Base-by-base conservation (phyloP, 2,113 vertebrate genomes). In the Pseudorasbora parva region DNA sequence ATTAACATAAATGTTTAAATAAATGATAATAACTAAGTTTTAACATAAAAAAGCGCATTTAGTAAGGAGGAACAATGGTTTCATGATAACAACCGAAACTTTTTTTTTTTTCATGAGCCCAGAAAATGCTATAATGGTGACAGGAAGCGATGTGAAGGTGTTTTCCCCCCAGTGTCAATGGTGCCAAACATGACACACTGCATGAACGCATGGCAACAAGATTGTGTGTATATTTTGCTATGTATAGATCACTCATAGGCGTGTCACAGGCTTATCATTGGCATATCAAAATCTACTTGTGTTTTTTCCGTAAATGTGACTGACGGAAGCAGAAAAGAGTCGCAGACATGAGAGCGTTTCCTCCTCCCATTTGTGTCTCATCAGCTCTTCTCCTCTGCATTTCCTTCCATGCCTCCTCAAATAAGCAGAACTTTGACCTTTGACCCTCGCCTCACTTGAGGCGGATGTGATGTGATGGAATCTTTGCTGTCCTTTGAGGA, bases 371-470 rank as follows among this genome's bases (percentile, higher is more conserved):
- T 89, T 87, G 85, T 83, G 86, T 77, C 54, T 85, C 83, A 84
- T 89, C 86, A 77, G 88, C 69, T 87, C 84, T 69, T 87, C 87
- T 87, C 82, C 78, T 85, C 81, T 62, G 83, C 78, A 73, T 86
- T 94, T 94, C 93, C 93, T 94, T 93, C 92, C 93, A 41, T 17
- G 5, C 76, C 54, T 88, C 87, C 82, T 51, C 86, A 92, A 93
- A 91, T 86, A 89, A 91, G 91, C 88, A 87, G 87, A 89, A 86
- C 88, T 84, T 66, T 88, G 88, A 91, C 88, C 93, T 89, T 76
- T 81, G 76, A n/a, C 85, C 86, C 88, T 88, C 87, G 90, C 90
- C 88, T 92, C 76, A 59, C 77, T 84, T 21, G 79, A 89, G 79
- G 90, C 78, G 92, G 92, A 93, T 88, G 88, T 92, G 90, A 86